Evolutionary conservation across 2,113 vertebrate genomes (phyloP).

Genomic region (Microtus richardsoni): DNA sequence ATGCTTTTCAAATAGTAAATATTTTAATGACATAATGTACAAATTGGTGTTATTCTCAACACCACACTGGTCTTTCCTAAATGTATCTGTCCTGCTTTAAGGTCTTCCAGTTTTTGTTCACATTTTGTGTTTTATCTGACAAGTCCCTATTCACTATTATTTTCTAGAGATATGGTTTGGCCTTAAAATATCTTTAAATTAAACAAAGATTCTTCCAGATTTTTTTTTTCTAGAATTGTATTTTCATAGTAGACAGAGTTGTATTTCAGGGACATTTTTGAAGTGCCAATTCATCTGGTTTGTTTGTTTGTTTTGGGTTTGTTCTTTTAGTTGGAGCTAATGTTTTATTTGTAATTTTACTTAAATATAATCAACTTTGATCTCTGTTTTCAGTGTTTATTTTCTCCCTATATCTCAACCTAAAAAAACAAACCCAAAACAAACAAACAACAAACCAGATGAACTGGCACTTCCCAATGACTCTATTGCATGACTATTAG

Average conservation of each 20-base stretch:
- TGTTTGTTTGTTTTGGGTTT: not conserved
- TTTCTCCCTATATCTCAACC: not conserved
- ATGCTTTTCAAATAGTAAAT: not conserved
- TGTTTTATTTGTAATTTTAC: conserved; percentile 45
- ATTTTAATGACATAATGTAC: not conserved
- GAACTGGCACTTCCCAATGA: too few relatives aligned
- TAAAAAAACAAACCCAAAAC: too few relatives aligned
- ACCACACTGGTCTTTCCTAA: not conserved
- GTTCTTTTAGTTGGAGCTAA: not conserved
- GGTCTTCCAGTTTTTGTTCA: not conserved
- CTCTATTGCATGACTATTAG: too few relatives aligned
- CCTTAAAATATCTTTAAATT: not conserved
- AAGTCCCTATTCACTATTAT: not conserved
- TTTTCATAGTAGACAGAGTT: not conserved
- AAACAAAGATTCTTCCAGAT: not conserved
- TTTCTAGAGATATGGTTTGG: not conserved
- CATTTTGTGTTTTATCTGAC: rapidly evolving
- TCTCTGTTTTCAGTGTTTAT: not conserved
- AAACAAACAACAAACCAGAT: too few relatives aligned
- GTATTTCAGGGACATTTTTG: not conserved
- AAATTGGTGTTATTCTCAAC: not conserved
- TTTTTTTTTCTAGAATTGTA: not conserved
- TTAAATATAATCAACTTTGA: not conserved
- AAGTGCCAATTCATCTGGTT: not conserved
- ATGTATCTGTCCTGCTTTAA: not conserved